Evolutionary conservation across 2,113 vertebrate species (phyloP).

Genomic region (Myrmecophaga tridactyla): DNA sequence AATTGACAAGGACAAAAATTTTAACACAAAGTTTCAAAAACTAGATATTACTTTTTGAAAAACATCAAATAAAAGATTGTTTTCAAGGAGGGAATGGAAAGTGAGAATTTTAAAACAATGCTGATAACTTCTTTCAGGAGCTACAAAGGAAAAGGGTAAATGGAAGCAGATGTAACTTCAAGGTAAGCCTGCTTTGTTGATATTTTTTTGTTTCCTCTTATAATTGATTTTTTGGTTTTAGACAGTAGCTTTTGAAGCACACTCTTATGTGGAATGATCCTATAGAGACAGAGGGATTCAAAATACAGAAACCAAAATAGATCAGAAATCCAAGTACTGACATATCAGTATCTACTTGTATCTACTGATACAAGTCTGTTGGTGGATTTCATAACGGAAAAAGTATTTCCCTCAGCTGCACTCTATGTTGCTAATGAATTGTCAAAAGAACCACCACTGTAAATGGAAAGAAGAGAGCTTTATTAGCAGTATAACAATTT

Average conservation of each 20-base stretch:
- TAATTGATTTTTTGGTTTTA: neutral
- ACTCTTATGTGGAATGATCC: neutral
- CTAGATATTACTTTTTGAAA: neutral
- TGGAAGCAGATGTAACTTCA: neutral
- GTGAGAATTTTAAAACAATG: neutral
- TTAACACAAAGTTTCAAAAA: neutral
- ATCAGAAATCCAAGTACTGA: neutral
- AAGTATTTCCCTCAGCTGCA: neutral
- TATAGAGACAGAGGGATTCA: neutral
- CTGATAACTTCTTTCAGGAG: neutral
- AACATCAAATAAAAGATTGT: neutral
- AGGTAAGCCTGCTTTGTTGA: neutral
- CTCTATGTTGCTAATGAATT: neutral
- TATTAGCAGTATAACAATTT: too few species aligned
- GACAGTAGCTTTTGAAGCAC: neutral
- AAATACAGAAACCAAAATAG: neutral
- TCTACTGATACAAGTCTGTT: neutral
- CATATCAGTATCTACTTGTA: too few species aligned
- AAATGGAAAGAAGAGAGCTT: too few species aligned
- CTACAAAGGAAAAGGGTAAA: neutral
- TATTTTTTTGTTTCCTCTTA: neutral
- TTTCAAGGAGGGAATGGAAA: neutral
- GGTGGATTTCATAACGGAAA: neutral
- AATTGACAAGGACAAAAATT: neutral
- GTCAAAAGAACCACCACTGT: too few species aligned